Percentiles rank a stretch among this genome's conserved stretches.
Evolutionary conservation across 2,888 invertebrate genomes (phyloP).

Genomic region (Andrena fulva): DNA sequence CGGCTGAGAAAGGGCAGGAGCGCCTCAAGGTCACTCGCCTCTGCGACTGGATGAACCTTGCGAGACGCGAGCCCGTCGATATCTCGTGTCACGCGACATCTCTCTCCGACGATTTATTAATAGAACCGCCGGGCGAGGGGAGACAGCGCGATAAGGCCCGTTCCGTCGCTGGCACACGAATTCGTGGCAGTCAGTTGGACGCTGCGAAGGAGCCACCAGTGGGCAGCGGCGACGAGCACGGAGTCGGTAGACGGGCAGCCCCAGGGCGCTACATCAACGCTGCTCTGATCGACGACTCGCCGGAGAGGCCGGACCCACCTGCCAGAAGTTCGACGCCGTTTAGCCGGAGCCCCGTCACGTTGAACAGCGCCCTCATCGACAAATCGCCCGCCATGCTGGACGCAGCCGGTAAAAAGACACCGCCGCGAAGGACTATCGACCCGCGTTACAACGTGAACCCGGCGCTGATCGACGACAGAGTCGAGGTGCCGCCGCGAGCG

Average conservation of each 20-base stretch:
- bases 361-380: slow-evolving; percentile 81
- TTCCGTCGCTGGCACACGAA: slow-evolving; percentile 9
- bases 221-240: not conserved
- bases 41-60: slow-evolving; percentile 82
- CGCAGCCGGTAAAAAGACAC: slow-evolving; percentile 57
- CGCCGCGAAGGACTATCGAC: slow-evolving; percentile 65
- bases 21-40: slow-evolving; percentile 80
- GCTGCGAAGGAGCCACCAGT: slow-evolving; percentile 26
- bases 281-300: slow-evolving; percentile 12
- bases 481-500: slow-evolving; percentile 72
- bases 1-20: slow-evolving; percentile 67
- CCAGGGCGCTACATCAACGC: slow-evolving; percentile 15
- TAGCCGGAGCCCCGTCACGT: slow-evolving; percentile 76
- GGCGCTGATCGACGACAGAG: slow-evolving; percentile 79
- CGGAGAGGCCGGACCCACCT: slow-evolving; percentile 48
- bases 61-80: slow-evolving; percentile 71
- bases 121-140: slow-evolving; percentile 45
- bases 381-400: slow-evolving; percentile 68
- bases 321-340: slow-evolving; percentile 70
- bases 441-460: slow-evolving; percentile 77
- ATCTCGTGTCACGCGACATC: slow-evolving; percentile 27
- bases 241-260: not conserved
- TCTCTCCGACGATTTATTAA: slow-evolving; percentile 51
- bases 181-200: not conserved
- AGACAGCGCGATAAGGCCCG: slow-evolving; percentile 38